These are phyloP conservation scores for Drosophila nikananu DNA, from an alignment of 1,140 invertebrate genomes.

Conservation along the genomic window DNA sequence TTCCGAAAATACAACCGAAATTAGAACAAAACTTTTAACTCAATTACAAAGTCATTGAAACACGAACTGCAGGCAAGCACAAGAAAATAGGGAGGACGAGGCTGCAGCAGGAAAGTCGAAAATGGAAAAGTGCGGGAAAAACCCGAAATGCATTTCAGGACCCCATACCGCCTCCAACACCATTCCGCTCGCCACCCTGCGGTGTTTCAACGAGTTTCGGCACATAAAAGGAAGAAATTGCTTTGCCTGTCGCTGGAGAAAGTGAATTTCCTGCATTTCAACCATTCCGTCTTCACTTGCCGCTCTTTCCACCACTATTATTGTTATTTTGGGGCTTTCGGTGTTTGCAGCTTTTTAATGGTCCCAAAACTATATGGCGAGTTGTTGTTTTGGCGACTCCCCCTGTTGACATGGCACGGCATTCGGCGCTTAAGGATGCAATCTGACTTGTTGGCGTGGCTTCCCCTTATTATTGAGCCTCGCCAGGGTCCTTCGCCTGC, in stretches of 20 bases:
- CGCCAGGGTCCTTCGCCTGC: constrained; percentile 5
- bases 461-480: constrained; percentile 14
- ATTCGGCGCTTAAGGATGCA: constrained; percentile 68
- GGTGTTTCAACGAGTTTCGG: constrained; percentile 35
- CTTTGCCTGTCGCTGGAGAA: constrained; percentile 39
- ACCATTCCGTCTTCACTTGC: constrained; percentile 16
- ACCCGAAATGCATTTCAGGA: constrained; percentile 38
- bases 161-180: not conserved
- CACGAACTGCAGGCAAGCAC: constrained; percentile 45
- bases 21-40: constrained; percentile 74
- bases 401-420: constrained; percentile 57
- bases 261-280: constrained; percentile 65
- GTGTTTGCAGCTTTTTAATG: constrained; percentile 59
- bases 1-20: constrained; percentile 26
- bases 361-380: constrained; percentile 46
- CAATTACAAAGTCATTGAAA: constrained; percentile 68
- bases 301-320: constrained; percentile 42
- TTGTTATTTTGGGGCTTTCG: constrained; percentile 52
- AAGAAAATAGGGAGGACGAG: constrained; percentile 7
- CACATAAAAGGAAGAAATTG: constrained; percentile 45
- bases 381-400: constrained; percentile 31
- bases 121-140: constrained; percentile 33
- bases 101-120: constrained; percentile 9
- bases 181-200: not conserved
- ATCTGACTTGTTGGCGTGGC: constrained; percentile 21